Percentiles rank a stretch among this genome's conserved stretches.
phyloP scores from a whole-genome alignment of 2,113 vertebrate species.

The Ceyx margarethae region DNA sequence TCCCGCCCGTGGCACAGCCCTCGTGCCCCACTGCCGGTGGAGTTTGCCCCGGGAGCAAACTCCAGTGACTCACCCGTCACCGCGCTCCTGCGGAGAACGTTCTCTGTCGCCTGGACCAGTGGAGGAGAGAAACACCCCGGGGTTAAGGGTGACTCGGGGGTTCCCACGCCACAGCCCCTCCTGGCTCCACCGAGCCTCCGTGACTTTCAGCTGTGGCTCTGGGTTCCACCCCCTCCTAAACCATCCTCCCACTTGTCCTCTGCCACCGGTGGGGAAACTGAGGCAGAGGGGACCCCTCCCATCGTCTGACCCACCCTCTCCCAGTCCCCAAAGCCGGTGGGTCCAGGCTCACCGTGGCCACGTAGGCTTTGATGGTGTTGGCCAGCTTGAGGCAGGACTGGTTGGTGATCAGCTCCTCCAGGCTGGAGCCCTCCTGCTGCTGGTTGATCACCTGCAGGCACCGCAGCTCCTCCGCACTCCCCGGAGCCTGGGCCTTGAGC shows the following conservation, averaged over 20 bases:
- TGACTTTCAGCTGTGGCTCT: no score
- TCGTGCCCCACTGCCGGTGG: neutral
- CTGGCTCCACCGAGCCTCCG: neutral
- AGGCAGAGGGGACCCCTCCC: neutral
- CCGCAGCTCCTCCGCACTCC: conserved; percentile 80
- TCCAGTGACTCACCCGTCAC: conserved; percentile 75
- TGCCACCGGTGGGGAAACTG: neutral
- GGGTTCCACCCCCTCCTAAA: neutral
- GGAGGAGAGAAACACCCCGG: neutral
- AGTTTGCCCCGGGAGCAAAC: neutral
- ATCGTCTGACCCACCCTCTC: neutral
- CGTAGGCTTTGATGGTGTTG: conserved; percentile 83
- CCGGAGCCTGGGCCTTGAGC: conserved; percentile 76
- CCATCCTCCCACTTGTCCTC: neutral
- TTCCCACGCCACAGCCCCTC: neutral
- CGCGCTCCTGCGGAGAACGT: conserved; percentile 73
- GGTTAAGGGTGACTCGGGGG: rapidly evolving
- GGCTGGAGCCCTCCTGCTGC: conserved; percentile 72
- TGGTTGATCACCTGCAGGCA: conserved; percentile 81
- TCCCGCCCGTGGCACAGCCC: neutral
- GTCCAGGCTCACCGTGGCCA: conserved; percentile 75
- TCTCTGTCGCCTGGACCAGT: conserved; percentile 78
- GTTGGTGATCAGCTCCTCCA: conserved; percentile 78
- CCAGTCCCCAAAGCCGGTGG: rapidly evolving
- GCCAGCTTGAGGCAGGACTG: conserved; percentile 85